A percentile compares a stretch with the other conserved stretches of the same genome.
Evolutionary conservation across 2,888 invertebrate genomes (phyloP).

Genomic region (Corythucha ciliata): DNA sequence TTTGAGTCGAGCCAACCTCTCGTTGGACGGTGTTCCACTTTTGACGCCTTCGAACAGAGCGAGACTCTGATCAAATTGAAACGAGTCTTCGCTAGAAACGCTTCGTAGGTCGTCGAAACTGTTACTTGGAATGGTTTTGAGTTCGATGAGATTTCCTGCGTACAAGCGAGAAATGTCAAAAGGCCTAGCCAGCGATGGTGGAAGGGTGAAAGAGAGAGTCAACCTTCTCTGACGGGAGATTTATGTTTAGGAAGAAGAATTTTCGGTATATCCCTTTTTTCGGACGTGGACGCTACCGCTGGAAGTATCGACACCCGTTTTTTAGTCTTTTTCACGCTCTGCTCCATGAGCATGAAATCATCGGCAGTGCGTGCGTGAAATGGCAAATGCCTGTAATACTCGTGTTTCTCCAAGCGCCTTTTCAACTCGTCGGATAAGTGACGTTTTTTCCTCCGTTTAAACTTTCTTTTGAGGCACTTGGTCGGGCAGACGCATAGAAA

Average conservation of each 20-base stretch:
- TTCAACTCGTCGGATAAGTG: conserved; percentile 30
- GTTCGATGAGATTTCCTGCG: conserved; percentile 31
- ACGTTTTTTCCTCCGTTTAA: conserved; percentile 34
- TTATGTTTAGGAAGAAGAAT: conserved; percentile 27
- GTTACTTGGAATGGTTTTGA: conserved; percentile 27
- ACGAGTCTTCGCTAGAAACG: conserved; percentile 32
- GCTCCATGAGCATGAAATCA: conserved; percentile 34
- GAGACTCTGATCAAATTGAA: conserved; percentile 29
- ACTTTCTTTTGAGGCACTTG: conserved; percentile 31
- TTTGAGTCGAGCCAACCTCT: conserved; percentile 34
- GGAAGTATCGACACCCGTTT: conserved; percentile 44
- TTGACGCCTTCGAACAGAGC: conserved; percentile 27
- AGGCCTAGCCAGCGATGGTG: conserved; percentile 1
- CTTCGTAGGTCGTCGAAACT: conserved; percentile 30
- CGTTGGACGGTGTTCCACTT: conserved; percentile 20
- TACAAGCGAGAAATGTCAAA: neutral
- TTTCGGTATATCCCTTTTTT: conserved; percentile 33
- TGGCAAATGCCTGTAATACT: conserved; percentile 38
- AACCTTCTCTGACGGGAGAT: conserved; percentile 26
- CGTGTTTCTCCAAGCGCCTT: conserved; percentile 35
- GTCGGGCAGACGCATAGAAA: conserved; percentile 63
- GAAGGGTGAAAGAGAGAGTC: conserved; percentile 5
- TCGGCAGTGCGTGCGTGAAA: conserved; percentile 36
- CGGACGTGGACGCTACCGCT: conserved; percentile 40
- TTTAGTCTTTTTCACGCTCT: conserved; percentile 37